These are phyloP conservation scores for Euglossa dilemma DNA, from an alignment of 1,140 invertebrate genomes.

Conservation along the genomic window DNA sequence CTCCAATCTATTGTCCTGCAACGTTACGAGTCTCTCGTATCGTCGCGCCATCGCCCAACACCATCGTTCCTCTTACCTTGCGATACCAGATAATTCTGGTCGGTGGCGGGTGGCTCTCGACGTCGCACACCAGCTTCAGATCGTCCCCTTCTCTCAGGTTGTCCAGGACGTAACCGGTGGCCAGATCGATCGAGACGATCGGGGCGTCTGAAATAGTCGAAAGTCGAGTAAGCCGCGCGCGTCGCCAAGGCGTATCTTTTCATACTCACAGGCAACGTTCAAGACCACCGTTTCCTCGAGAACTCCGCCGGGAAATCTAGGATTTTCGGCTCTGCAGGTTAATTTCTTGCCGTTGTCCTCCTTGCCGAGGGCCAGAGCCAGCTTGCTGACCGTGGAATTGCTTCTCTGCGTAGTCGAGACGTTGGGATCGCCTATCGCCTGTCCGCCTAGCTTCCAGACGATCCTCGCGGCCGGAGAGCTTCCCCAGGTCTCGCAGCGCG, in stretches of 20 bases:
- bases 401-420: conserved; percentile 83
- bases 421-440: conserved; percentile 84
- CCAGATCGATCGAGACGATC: conserved; percentile 74
- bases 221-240: background rate
- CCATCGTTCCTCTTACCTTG: conserved; percentile 85
- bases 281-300: conserved; percentile 90
- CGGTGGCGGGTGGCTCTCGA: conserved; percentile 83
- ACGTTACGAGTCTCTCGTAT: background rate
- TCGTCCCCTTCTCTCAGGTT: conserved; percentile 84
- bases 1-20: conserved; percentile 63
- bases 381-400: conserved; percentile 89
- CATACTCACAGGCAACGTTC: conserved; percentile 93
- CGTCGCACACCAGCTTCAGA: conserved; percentile 83
- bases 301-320: conserved; percentile 90
- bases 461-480: conserved; percentile 89
- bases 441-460: conserved; percentile 87
- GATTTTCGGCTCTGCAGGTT: conserved; percentile 94
- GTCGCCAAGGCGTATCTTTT: no score
- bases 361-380: conserved; percentile 88
- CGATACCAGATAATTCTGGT: conserved; percentile 84
- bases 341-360: conserved; percentile 92
- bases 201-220: conserved; percentile 74
- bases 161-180: conserved; percentile 76
- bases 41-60: no score
- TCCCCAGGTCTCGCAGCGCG: conserved; percentile 88